Percentiles rank a stretch among this genome's conserved stretches.
phyloP scores from a whole-genome alignment of 2,797 vertebrate genomes.

The Platalea minor region DNA sequence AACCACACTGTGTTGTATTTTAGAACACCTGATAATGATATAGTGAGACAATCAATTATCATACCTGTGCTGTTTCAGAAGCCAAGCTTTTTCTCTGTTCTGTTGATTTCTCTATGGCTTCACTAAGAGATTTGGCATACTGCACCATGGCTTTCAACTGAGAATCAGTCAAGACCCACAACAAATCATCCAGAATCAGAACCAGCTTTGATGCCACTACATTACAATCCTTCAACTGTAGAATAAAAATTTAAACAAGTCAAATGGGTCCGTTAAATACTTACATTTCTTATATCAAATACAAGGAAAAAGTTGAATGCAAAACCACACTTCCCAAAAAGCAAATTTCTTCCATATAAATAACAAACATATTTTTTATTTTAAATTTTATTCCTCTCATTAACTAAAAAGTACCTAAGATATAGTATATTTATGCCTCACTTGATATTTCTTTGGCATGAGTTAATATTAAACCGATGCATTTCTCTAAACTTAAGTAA shows the following conservation, averaged over 20 bases:
- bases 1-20: neutral
- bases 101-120: slow-evolving; percentile 96
- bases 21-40: neutral
- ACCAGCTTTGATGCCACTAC: slow-evolving; percentile 96
- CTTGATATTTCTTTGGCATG: neutral
- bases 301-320: neutral
- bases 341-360: neutral
- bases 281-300: neutral
- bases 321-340: neutral
- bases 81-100: slow-evolving; percentile 97
- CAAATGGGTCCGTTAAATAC: neutral
- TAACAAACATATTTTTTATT: neutral
- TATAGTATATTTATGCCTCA: neutral
- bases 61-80: slow-evolving; percentile 84
- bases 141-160: slow-evolving; percentile 99
- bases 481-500: neutral
- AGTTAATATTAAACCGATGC: neutral
- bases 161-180: slow-evolving; percentile 98
- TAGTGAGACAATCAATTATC: neutral
- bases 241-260: slow-evolving; percentile 1
- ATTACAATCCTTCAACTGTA: slow-evolving; percentile 95
- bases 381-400: neutral
- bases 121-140: slow-evolving; percentile 97
- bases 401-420: neutral
- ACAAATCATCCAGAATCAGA: slow-evolving; percentile 93